Conservation (phyloP, 2,797 vertebrate species). For the Molothrus aeneus region DNA sequence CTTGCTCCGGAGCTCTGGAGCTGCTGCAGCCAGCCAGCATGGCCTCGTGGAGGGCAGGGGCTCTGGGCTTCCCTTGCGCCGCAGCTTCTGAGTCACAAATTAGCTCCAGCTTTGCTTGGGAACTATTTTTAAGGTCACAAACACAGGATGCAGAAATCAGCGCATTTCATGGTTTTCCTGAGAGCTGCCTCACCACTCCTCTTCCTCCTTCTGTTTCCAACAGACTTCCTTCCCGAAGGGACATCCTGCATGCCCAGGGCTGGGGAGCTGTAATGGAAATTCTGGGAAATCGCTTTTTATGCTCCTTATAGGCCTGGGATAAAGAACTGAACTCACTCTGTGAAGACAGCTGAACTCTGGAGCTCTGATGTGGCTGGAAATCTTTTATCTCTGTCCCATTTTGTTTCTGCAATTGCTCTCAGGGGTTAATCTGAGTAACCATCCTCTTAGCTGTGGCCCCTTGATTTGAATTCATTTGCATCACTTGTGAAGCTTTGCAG, state of each 20-base stretch:
- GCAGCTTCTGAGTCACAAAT: slow-evolving; percentile 14
- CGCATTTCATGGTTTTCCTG: slow-evolving; percentile 51
- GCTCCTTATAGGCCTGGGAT: neutral
- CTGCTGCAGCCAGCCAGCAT: neutral
- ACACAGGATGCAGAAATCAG: slow-evolving; percentile 65
- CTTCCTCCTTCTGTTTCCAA: slow-evolving; percentile 71
- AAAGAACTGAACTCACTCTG: neutral
- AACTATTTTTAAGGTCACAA: slow-evolving; percentile 68
- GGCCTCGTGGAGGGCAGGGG: neutral
- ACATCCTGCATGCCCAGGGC: slow-evolving; percentile 34
- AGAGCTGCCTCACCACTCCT: slow-evolving; percentile 64
- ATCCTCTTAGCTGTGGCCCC: neutral
- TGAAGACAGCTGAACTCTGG: neutral
- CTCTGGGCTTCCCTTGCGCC: neutral
- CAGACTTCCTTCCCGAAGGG: slow-evolving; percentile 66
- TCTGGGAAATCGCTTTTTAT: neutral
- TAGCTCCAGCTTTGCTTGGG: neutral
- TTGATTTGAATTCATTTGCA: neutral
- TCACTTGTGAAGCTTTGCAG: neutral
- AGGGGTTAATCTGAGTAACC: neutral
- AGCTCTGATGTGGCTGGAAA: neutral
- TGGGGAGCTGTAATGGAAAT: slow-evolving; percentile 26
- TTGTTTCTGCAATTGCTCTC: neutral
- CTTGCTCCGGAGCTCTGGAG: neutral
- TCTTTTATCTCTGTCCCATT: neutral